A percentile compares a stretch with the other conserved stretches of the same genome.
Conservation (phyloP, 2,113 vertebrate species). For the Columbina picui region DNA sequence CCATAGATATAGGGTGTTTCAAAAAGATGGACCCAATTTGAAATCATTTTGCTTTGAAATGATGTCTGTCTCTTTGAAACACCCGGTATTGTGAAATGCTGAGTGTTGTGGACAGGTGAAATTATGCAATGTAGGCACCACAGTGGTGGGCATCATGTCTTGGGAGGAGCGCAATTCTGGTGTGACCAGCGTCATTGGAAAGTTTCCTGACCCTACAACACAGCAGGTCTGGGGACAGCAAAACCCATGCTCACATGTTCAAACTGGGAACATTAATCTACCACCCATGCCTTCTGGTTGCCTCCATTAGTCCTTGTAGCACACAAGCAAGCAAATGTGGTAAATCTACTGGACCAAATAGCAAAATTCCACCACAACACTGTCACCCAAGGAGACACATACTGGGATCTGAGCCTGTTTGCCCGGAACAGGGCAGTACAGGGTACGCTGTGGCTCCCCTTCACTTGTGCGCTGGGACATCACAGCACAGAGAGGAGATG, state of each 20-base stretch:
- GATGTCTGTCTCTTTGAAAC: too few species aligned
- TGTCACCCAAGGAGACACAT: neutral
- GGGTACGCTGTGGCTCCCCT: neutral
- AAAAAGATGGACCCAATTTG: too few species aligned
- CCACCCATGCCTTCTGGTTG: neutral
- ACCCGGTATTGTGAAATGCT: neutral
- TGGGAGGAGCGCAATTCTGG: neutral
- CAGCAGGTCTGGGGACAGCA: neutral
- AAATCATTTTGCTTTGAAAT: too few species aligned
- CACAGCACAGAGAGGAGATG: neutral
- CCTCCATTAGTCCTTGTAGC: neutral
- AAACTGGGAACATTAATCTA: neutral
- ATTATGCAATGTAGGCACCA: fast-evolving
- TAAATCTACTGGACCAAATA: neutral
- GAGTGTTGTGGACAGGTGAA: neutral
- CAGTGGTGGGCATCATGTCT: neutral
- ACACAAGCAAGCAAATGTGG: neutral
- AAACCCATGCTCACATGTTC: neutral
- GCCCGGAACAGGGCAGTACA: fast-evolving
- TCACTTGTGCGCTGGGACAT: neutral
- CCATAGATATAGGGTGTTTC: constrained; percentile 10
- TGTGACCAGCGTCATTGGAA: fast-evolving
- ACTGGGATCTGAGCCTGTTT: neutral
- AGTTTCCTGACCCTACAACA: neutral
- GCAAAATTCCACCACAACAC: neutral